Percentiles rank a stretch among this genome's conserved stretches.
These are phyloP conservation scores for Rhagonycha lutea DNA, from an alignment of 2,888 invertebrate genomes.

Conservation along the genomic window DNA sequence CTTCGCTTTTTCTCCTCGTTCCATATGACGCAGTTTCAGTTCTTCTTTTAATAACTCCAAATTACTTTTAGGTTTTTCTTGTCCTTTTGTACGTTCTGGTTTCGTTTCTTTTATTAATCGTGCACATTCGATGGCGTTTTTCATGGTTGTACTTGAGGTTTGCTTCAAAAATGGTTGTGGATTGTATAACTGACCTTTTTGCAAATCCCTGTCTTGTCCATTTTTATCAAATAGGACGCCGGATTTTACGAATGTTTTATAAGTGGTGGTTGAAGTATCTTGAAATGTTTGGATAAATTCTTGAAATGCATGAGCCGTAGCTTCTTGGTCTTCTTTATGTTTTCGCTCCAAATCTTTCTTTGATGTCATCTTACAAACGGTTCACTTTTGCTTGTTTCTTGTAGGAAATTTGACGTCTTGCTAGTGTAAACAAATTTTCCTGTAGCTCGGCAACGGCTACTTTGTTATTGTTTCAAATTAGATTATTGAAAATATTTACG, in stretches of 20 bases:
- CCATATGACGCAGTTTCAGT: constrained; percentile 89
- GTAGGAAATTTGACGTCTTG: not conserved
- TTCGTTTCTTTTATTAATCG: constrained; percentile 64
- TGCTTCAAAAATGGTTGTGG: constrained; percentile 75
- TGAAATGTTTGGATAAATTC: constrained; percentile 97
- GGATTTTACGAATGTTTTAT: constrained; percentile 76
- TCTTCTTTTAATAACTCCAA: constrained; percentile 97
- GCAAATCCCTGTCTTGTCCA: constrained; percentile 78
- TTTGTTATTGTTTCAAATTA: too few species aligned
- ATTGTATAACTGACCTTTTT: constrained; percentile 86
- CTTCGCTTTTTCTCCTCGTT: constrained; percentile 88
- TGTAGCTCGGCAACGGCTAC: not conserved
- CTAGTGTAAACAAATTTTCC: not conserved
- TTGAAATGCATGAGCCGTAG: constrained; percentile 88
- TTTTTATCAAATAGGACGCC: constrained; percentile 92
- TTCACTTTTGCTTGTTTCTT: not conserved
- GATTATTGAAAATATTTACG: too few species aligned
- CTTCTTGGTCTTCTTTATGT: constrained; percentile 82
- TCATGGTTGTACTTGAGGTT: constrained; percentile 60
- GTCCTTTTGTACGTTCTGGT: constrained; percentile 63
- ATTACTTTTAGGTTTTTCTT: constrained; percentile 92
- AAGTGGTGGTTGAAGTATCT: constrained; percentile 61
- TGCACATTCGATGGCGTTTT: constrained; percentile 70
- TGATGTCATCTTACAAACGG: constrained; percentile 49
- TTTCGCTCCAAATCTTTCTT: constrained; percentile 81